A percentile compares a stretch with the other conserved stretches of the same genome.
Evolutionary conservation across 1,140 invertebrate species (phyloP).

Genomic region (Episyrphus balteatus): DNA sequence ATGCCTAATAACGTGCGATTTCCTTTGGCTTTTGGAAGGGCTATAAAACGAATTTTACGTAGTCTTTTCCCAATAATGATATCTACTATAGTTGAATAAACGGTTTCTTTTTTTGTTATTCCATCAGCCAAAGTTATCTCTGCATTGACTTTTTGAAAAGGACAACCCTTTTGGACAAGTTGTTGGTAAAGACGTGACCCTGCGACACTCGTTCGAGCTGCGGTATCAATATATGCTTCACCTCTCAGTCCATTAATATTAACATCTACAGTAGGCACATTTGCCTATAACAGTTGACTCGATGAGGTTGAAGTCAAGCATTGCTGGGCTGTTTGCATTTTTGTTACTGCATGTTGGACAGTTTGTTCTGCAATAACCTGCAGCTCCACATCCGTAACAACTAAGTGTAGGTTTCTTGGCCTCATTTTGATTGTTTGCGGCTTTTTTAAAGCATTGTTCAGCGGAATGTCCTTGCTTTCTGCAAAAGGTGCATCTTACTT

Average conservation of each 20-base stretch:
- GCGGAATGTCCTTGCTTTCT: no score
- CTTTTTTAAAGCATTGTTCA: neutral
- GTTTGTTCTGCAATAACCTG: neutral
- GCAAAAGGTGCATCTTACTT: no score
- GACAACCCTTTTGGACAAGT: neutral
- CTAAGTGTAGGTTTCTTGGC: slow-evolving; percentile 2
- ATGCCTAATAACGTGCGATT: slow-evolving; percentile 6
- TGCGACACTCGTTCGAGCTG: slow-evolving; percentile 5
- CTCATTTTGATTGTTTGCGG: neutral
- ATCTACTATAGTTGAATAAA: slow-evolving; percentile 1
- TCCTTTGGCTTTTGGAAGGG: neutral
- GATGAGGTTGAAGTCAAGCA: slow-evolving; percentile 3
- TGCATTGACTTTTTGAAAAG: slow-evolving; percentile 1
- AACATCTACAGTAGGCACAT: slow-evolving; percentile 3
- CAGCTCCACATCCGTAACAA: slow-evolving; percentile 5
- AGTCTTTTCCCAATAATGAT: slow-evolving; percentile 6
- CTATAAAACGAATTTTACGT: slow-evolving; percentile 4
- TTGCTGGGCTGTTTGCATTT: slow-evolving; percentile 1
- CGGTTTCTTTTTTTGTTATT: neutral
- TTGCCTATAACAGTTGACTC: neutral
- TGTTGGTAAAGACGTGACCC: neutral
- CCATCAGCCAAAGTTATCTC: slow-evolving; percentile 4
- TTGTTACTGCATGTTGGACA: slow-evolving; percentile 4
- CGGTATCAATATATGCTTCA: slow-evolving; percentile 6
- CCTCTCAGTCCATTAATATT: slow-evolving; percentile 5